A percentile compares a stretch with the other conserved stretches of the same genome.
Evolutionary conservation across 1,140 invertebrate species (phyloP).

Genomic region (Medauroidea extradentata): DNA sequence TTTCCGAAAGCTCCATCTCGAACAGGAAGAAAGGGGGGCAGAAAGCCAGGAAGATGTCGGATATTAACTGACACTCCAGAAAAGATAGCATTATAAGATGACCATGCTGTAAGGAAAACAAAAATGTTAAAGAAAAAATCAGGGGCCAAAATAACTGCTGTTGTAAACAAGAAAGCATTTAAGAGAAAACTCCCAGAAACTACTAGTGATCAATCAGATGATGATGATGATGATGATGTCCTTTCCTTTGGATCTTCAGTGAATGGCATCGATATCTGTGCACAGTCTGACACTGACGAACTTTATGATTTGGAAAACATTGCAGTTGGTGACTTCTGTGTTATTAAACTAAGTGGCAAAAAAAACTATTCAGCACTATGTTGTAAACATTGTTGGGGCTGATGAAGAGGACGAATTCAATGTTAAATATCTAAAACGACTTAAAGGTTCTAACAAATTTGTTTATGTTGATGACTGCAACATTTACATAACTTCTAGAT

Average conservation of each 20-base stretch:
- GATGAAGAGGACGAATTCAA: background rate
- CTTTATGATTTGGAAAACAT: background rate
- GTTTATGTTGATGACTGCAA: background rate
- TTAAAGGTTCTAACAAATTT: background rate
- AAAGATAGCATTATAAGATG: background rate
- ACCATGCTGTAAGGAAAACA: background rate
- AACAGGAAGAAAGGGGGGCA: background rate
- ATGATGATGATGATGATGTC: background rate
- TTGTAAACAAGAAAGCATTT: background rate
- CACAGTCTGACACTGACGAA: background rate
- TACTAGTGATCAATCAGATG: background rate
- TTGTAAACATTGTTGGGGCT: background rate
- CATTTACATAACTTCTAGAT: background rate
- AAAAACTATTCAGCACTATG: background rate
- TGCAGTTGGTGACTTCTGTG: background rate
- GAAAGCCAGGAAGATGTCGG: constrained; percentile 1
- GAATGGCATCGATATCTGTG: background rate
- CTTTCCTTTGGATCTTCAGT: background rate
- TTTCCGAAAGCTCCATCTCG: background rate
- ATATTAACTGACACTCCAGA: background rate
- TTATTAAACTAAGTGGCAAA: background rate
- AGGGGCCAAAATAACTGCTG: background rate
- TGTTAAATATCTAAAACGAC: background rate
- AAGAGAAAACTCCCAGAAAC: background rate
- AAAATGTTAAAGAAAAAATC: background rate